Evolutionary conservation across 2,797 vertebrate genomes (phyloP), one percentile per base, ranked within the genome.

Genomic region (Champsocephalus gunnari): DNA sequence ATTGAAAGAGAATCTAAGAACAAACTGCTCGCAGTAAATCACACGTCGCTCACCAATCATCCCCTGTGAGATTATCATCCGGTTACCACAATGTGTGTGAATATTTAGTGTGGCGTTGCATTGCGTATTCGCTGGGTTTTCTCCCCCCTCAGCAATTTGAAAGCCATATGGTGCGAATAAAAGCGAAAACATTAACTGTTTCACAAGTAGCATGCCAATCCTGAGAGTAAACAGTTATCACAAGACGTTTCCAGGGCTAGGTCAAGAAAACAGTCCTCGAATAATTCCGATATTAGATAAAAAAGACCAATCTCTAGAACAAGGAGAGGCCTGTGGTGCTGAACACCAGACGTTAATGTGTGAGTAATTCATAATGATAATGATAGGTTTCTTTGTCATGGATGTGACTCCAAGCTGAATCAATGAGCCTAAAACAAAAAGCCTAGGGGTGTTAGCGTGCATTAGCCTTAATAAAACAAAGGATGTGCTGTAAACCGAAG

Each of bases 151-250:
- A 69, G 73, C 83, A 44, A 7, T 79, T 89, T 86, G 85, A 90
- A 73, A 83, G 88, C 90, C 92, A 93, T 92, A 92, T 92, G 91
- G 86, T 82, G 84, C 60, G 44, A 89, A 92, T 91, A 87, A 91
- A 88, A 84, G 75, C 38, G 68, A 87, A 89, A 88, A 88, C 83
- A 86, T 83, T 71, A 79, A 88, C 87, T 80, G 87, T 82, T 88
- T 88, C 87, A 88, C 87, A 88, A 90, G 89, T 89, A 87, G 89
- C 87, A 82, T 82, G 84, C 87, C 88, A 82, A 82, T 80, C 75
- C 60, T 0, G 66, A 81, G 87, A 71, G 82, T 86, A 92, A 91
- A 91, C 84, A 83, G 81, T 88, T 86, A 85, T 84, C 75, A 34
- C 3, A 59, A 87, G 81, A 82, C 80, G 50, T 85, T 87, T 82